A percentile compares a stretch with the other conserved stretches of the same genome.
These are phyloP conservation scores for Callithrix jacchus DNA, from an alignment of 2,113 vertebrate species.

Conservation along the genomic window DNA sequence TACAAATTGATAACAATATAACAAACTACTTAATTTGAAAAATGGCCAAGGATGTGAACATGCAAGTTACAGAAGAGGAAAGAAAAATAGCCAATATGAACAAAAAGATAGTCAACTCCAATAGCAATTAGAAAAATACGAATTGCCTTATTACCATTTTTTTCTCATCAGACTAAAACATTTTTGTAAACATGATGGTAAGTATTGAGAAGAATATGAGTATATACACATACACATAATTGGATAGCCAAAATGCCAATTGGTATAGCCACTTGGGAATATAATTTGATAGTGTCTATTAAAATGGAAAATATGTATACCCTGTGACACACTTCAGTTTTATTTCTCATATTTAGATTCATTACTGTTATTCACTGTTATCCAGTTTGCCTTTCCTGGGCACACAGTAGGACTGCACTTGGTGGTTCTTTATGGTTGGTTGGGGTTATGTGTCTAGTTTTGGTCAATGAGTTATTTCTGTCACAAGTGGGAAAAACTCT, in stretches of 20 bases:
- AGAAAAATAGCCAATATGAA: neutral
- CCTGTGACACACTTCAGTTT: neutral
- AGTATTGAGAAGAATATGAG: neutral
- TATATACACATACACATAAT: neutral
- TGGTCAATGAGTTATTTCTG: neutral
- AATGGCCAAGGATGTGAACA: neutral
- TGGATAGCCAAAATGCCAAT: neutral
- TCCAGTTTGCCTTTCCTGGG: neutral
- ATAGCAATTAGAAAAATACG: slow-evolving; percentile 15
- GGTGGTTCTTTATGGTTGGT: neutral
- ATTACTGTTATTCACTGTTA: neutral
- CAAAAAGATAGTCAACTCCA: neutral
- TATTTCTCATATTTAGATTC: neutral
- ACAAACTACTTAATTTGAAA: neutral
- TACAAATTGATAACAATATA: neutral
- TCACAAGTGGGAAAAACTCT: neutral
- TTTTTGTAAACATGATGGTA: neutral
- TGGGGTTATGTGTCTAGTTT: neutral
- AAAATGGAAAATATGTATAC: neutral
- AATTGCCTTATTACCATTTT: neutral
- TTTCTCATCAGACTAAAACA: neutral
- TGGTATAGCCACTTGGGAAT: neutral
- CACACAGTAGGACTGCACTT: neutral
- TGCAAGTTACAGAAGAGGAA: neutral
- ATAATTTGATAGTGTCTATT: neutral